A percentile compares a stretch with the other conserved stretches of the same genome.
phyloP scores from a whole-genome alignment of 2,888 invertebrate species.

The Melinaea marsaeus region DNA sequence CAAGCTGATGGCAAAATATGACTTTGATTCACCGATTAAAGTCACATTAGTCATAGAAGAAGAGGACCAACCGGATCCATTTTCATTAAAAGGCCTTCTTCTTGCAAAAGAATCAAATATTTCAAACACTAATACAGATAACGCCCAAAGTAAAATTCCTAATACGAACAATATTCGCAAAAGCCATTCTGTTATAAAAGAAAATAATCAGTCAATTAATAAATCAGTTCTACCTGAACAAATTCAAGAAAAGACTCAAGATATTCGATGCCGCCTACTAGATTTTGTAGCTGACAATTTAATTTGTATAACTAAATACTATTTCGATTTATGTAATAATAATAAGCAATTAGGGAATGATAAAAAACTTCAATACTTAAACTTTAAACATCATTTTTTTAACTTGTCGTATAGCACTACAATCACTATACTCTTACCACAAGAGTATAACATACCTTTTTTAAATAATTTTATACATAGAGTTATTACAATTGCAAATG shows the following conservation, averaged over 20 bases:
- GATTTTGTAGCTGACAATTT: constrained; percentile 28
- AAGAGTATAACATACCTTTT: constrained; percentile 40
- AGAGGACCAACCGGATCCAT: constrained; percentile 1
- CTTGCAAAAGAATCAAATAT: neutral
- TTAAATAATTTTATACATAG: constrained; percentile 37
- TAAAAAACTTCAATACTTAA: neutral
- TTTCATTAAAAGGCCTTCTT: constrained; percentile 9
- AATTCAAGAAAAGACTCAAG: neutral
- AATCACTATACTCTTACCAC: constrained; percentile 41
- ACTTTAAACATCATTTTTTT: constrained; percentile 39
- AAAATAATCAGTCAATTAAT: neutral
- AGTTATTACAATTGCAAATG: constrained; percentile 20
- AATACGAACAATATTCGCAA: neutral
- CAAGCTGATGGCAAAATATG: constrained; percentile 15
- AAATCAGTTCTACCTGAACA: neutral
- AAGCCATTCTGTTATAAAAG: neutral
- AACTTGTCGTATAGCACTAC: constrained; percentile 40
- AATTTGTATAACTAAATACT: constrained; percentile 15
- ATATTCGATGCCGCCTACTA: constrained; percentile 7
- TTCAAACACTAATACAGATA: neutral
- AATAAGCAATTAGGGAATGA: neutral
- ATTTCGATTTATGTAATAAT: neutral
- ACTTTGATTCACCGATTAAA: constrained; percentile 16
- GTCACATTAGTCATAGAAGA: constrained; percentile 21
- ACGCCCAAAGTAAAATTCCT: neutral